phyloP scores from a whole-genome alignment of 1,140 invertebrate genomes.

The Neotoxoptera formosana region DNA sequence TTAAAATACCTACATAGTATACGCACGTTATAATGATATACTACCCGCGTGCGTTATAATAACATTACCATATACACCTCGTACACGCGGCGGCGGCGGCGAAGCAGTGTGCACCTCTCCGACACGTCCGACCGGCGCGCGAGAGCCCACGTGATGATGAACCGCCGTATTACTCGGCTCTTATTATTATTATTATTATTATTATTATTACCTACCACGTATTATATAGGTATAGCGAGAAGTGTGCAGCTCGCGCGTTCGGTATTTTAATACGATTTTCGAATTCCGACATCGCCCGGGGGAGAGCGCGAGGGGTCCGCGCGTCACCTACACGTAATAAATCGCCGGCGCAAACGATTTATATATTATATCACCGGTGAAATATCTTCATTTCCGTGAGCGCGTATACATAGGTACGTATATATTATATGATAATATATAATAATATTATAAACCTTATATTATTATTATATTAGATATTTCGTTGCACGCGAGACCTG shows the following conservation, averaged over 20 bases:
- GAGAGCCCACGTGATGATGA: neutral
- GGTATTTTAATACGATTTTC: constrained; percentile 37
- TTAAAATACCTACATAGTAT: neutral
- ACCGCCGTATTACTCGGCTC: neutral
- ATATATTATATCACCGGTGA: constrained; percentile 4
- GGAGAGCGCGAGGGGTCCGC: neutral
- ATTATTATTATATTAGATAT: neutral
- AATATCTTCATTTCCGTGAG: constrained; percentile 51
- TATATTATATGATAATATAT: neutral
- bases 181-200: constrained; percentile 13
- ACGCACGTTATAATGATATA: neutral
- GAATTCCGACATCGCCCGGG: neutral
- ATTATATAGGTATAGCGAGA: no score
- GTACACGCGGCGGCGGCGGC: neutral
- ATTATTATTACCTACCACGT: no score
- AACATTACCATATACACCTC: neutral
- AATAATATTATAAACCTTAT: neutral
- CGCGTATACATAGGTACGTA: neutral
- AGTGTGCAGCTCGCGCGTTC: neutral
- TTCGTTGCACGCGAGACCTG: neutral
- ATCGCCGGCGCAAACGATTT: constrained; percentile 30
- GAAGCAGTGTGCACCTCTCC: neutral
- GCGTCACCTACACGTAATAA: constrained; percentile 21
- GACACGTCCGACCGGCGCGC: neutral
- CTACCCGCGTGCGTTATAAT: neutral